These are phyloP conservation scores for Manduca sexta DNA, from an alignment of 1,140 invertebrate genomes.

Conservation along the genomic window DNA sequence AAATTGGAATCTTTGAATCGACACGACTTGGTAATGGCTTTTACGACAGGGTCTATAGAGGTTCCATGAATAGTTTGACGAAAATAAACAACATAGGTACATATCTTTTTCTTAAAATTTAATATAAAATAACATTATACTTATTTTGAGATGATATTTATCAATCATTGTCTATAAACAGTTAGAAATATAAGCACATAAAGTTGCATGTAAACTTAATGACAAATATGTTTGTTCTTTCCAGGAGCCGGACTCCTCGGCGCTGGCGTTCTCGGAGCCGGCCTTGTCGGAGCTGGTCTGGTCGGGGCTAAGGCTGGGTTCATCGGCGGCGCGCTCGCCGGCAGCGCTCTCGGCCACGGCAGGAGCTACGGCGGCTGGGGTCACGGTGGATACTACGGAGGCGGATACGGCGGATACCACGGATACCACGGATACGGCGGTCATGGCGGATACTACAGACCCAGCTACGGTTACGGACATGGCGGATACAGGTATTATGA, in stretches of 20 bases:
- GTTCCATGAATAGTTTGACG: too few relatives aligned
- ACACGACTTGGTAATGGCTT: too few relatives aligned
- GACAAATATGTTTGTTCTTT: not conserved
- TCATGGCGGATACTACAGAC: conserved; percentile 15
- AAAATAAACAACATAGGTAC: too few relatives aligned
- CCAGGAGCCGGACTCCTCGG: conserved; percentile 32
- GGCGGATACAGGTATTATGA: conserved; percentile 12
- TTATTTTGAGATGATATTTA: too few relatives aligned
- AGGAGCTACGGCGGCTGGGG: conserved; percentile 35
- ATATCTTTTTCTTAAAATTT: too few relatives aligned
- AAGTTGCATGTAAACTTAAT: too few relatives aligned
- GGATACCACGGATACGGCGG: conserved; percentile 23
- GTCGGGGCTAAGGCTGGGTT: conserved; percentile 52
- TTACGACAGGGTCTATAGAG: too few relatives aligned
- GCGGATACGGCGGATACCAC: conserved; percentile 23
- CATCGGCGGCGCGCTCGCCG: conserved; percentile 48
- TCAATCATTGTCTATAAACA: too few relatives aligned
- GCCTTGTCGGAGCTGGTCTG: conserved; percentile 35
- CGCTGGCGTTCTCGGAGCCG: conserved; percentile 31
- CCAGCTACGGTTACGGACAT: conserved; percentile 13
- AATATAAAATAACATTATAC: too few relatives aligned
- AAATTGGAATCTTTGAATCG: too few relatives aligned
- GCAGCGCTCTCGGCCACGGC: conserved; percentile 26
- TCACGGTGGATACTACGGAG: conserved; percentile 15
- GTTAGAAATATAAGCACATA: too few relatives aligned